A percentile compares a stretch with the other conserved stretches of the same genome.
phyloP scores from a whole-genome alignment of 2,888 invertebrate genomes.

The Acronicta aceris region DNA sequence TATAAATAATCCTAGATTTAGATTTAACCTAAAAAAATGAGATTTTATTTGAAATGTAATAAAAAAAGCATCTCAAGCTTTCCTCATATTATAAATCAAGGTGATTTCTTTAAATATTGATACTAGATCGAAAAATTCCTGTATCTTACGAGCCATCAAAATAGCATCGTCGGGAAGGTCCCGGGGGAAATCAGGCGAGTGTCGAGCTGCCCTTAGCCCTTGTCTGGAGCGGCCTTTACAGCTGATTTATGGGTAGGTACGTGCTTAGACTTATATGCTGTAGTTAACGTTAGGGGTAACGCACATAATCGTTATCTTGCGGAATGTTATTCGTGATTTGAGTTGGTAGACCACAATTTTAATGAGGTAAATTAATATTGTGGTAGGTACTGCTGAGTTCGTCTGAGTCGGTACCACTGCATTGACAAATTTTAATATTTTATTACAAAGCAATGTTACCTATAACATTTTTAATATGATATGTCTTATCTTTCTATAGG shows the following conservation, averaged over 20 bases:
- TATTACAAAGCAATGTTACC: too few relatives aligned
- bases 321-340: not conserved
- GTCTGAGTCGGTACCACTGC: too few relatives aligned
- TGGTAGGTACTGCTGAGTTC: too few relatives aligned
- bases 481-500: too few relatives aligned
- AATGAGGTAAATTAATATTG: too few relatives aligned
- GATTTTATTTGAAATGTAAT: too few relatives aligned
- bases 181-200: conserved; percentile 61
- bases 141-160: conserved; percentile 52
- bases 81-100: conserved; percentile 35
- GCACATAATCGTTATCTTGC: not conserved
- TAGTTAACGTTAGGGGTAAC: conserved; percentile 22
- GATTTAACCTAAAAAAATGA: too few relatives aligned
- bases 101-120: conserved; percentile 50
- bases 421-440: too few relatives aligned
- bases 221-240: conserved; percentile 45
- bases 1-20: too few relatives aligned
- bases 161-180: conserved; percentile 34
- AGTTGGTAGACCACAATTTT: too few relatives aligned
- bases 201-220: conserved; percentile 44
- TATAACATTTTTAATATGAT: too few relatives aligned
- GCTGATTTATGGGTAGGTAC: conserved; percentile 49
- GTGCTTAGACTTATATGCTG: conserved; percentile 19
- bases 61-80: conserved; percentile 18
- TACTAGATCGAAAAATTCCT: conserved; percentile 47